phyloP scores from a whole-genome alignment of 2,888 invertebrate genomes.

The Acrobasis suavella region DNA sequence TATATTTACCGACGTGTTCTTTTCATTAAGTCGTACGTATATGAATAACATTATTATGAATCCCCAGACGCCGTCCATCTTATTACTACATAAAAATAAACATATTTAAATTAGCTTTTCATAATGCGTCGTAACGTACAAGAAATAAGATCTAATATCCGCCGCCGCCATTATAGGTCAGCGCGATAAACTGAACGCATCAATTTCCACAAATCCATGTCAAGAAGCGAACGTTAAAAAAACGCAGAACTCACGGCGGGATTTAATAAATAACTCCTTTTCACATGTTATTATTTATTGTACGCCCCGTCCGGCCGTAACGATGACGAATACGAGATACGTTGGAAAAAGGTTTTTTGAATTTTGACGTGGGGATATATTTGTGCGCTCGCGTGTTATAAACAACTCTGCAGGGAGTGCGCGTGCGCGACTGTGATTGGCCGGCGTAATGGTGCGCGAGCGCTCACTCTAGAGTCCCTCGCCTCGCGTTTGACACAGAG shows the following conservation, averaged over 20 bases:
- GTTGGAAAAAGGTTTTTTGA: constrained; percentile 71
- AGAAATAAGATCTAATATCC: constrained; percentile 46
- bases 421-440: constrained; percentile 69
- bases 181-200: constrained; percentile 52
- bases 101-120: constrained; percentile 36
- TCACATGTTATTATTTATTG: constrained; percentile 73
- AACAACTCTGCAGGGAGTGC: constrained; percentile 78
- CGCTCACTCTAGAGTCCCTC: constrained; percentile 47
- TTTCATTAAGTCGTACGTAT: constrained; percentile 51
- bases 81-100: constrained; percentile 49
- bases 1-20: constrained; percentile 56
- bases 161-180: constrained; percentile 43
- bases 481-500: constrained; percentile 62
- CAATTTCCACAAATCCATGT: constrained; percentile 76
- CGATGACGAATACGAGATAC: constrained; percentile 81
- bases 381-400: constrained; percentile 67
- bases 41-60: constrained; percentile 69
- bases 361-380: constrained; percentile 78
- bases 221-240: constrained; percentile 61
- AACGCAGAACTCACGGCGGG: constrained; percentile 50
- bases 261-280: constrained; percentile 67
- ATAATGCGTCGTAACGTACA: constrained; percentile 42
- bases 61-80: constrained; percentile 45
- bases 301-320: constrained; percentile 57
- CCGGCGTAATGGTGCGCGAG: constrained; percentile 64